Conservation (phyloP, 2,888 invertebrate genomes). For the Amphipoea lucens region DNA sequence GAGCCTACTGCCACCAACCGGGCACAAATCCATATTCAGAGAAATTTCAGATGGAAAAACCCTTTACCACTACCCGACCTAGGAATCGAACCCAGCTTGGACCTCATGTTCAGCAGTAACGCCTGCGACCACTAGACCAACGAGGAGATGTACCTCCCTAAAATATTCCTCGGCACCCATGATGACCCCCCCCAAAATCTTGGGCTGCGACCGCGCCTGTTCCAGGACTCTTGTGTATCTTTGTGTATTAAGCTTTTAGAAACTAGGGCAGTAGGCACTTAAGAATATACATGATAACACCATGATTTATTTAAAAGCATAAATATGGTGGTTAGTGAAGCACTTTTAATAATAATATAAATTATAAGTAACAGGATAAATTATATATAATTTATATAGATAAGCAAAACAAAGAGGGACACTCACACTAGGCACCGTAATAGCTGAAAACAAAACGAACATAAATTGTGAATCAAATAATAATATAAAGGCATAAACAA, state of each 20-base stretch:
- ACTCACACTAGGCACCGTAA: conserved; percentile 86
- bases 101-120: too few relatives aligned
- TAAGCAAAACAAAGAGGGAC: conserved; percentile 76
- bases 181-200: too few relatives aligned
- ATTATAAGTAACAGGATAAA: conserved; percentile 26
- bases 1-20: too few relatives aligned
- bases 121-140: too few relatives aligned
- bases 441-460: conserved; percentile 85
- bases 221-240: background rate
- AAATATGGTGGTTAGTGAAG: conserved; percentile 15
- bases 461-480: conserved; percentile 65
- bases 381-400: conserved; percentile 35
- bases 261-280: background rate
- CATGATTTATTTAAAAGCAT: background rate
- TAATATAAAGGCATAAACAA: conserved; percentile 46
- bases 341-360: background rate
- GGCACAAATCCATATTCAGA: too few relatives aligned
- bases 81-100: too few relatives aligned
- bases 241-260: background rate
- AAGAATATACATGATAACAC: background rate
- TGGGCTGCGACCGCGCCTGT: too few relatives aligned
- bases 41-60: too few relatives aligned
- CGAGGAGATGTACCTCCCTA: too few relatives aligned
- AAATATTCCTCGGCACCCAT: too few relatives aligned
- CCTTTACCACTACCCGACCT: too few relatives aligned